phyloP scores from a whole-genome alignment of 92 coral and sea anemone species.

The Phenganax subtilis region DNA sequence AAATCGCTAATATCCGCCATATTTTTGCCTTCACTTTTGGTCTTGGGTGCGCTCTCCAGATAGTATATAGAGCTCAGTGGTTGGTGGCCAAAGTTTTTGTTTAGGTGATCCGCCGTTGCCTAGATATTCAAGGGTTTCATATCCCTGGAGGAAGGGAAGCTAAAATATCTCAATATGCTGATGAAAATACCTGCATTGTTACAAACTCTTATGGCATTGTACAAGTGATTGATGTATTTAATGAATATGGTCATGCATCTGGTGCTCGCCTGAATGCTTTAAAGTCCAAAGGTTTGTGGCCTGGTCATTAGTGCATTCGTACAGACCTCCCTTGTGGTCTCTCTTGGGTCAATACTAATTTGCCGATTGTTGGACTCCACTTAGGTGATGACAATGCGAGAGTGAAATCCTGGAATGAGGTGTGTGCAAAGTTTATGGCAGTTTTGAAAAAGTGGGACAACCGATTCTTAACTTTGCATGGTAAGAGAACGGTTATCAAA shows the following conservation, averaged over 20 bases:
- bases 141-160: constrained; percentile 23
- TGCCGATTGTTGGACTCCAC: constrained; percentile 22
- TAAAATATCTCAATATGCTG: constrained; percentile 33
- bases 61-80: background rate
- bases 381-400: constrained; percentile 20
- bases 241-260: constrained; percentile 17
- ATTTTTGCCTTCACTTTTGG: too few species aligned
- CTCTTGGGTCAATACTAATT: background rate
- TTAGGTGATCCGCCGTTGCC: background rate
- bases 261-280: constrained; percentile 22
- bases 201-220: background rate
- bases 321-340: constrained; percentile 18
- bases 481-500: constrained; percentile 37
- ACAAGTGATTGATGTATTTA: constrained; percentile 4
- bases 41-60: too few species aligned
- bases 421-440: background rate
- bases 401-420: background rate
- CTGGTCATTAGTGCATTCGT: constrained; percentile 28
- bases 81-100: constrained; percentile 21
- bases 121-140: background rate
- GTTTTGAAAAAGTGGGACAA: constrained; percentile 36
- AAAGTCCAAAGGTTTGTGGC: constrained; percentile 45
- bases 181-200: constrained; percentile 33
- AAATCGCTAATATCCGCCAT: too few species aligned
- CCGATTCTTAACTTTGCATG: constrained; percentile 40